Conservation (phyloP, 1,140 invertebrate genomes). For the roundworm (Caenorhabditis elegans) region WBcel235 BX284605.5:6281001-6281500, state of each 20-base stretch:
- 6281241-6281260: too few species aligned
- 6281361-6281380: background rate
- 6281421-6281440: conserved; percentile 39
- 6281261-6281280: too few species aligned
- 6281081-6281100: conserved; percentile 39
- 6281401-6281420: background rate
- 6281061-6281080: conserved; percentile 22
- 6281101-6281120: conserved; percentile 45
- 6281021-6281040: conserved; percentile 15
- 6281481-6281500: conserved; percentile 26
- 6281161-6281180: background rate
- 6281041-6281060: background rate
- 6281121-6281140: conserved; percentile 41
- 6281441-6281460: conserved; percentile 1
- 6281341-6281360: conserved; percentile 1
- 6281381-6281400: background rate
- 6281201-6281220: background rate
- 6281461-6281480: background rate
- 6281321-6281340: background rate
- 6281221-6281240: background rate
- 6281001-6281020: conserved; percentile 37
- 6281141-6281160: background rate
- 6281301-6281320: background rate
- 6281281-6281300: conserved; percentile 8
- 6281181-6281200: background rate